Conservation (phyloP, 2,888 invertebrate species). For the Drosophila colorata region DNA sequence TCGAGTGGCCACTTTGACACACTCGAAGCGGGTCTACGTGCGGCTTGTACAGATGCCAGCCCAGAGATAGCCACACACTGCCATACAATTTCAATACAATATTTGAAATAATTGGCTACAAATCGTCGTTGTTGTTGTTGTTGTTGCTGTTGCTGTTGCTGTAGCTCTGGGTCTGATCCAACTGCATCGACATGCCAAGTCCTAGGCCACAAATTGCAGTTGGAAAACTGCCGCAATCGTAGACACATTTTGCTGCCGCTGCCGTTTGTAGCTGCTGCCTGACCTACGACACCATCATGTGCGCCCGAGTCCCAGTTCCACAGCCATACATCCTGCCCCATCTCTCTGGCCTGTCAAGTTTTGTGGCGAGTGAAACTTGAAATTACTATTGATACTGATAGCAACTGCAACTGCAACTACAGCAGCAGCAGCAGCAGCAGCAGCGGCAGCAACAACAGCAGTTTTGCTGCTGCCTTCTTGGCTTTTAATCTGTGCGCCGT, state of each 20-base stretch:
- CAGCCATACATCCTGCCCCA: slow-evolving; percentile 14
- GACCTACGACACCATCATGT: slow-evolving; percentile 79
- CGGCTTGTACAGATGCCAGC: slow-evolving; percentile 66
- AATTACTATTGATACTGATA: slow-evolving; percentile 82
- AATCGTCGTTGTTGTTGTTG: slow-evolving; percentile 77
- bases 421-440: not conserved
- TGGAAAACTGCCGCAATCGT: slow-evolving; percentile 68
- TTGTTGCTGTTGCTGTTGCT: slow-evolving; percentile 19
- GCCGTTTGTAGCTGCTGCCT: slow-evolving; percentile 40
- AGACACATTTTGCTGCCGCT: slow-evolving; percentile 56
- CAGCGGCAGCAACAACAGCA: slow-evolving; percentile 10
- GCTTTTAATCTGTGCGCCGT: slow-evolving; percentile 69
- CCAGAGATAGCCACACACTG: slow-evolving; percentile 69
- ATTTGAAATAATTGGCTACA: slow-evolving; percentile 84
- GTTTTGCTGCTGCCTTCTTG: slow-evolving; percentile 45
- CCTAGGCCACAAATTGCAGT: slow-evolving; percentile 81
- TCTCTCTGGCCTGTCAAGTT: slow-evolving; percentile 57
- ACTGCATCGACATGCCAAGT: slow-evolving; percentile 50
- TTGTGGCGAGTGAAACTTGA: slow-evolving; percentile 68
- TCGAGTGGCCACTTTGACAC: slow-evolving; percentile 59
- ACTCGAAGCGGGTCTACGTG: slow-evolving; percentile 53
- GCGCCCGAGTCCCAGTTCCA: slow-evolving; percentile 44
- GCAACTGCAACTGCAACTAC: slow-evolving; percentile 59
- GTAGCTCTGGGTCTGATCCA: slow-evolving; percentile 22
- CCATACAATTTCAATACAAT: slow-evolving; percentile 82